phyloP scores from a whole-genome alignment of 2,888 invertebrate genomes.

The Flexamia atlantica region DNA sequence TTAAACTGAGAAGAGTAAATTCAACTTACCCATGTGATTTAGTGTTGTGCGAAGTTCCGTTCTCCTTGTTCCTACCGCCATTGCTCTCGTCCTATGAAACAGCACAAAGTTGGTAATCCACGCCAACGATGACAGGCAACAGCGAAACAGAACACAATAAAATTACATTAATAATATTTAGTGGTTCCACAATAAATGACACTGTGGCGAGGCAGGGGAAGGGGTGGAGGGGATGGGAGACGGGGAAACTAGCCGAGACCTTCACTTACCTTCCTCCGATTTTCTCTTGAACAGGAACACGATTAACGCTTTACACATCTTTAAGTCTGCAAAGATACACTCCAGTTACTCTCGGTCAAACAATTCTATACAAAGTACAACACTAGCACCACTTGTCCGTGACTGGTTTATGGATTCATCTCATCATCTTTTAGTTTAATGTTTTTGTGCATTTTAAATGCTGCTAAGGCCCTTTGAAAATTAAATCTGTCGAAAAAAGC shows the following conservation, averaged over 20 bases:
- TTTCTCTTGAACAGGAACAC: conserved; percentile 40
- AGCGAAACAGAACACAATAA: conserved; percentile 69
- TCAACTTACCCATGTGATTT: conserved; percentile 78
- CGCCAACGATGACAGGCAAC: conserved; percentile 73
- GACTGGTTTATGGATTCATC: not conserved
- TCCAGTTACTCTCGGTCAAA: conserved; percentile 67
- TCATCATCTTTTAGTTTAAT: no score
- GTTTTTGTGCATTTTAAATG: no score
- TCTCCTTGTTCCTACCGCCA: conserved; percentile 74
- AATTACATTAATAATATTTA: conserved; percentile 66
- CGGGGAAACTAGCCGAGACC: conserved; percentile 33
- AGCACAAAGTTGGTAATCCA: conserved; percentile 70
- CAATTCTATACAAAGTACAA: conserved; percentile 12
- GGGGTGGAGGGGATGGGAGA: conserved; percentile 71
- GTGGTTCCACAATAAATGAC: conserved; percentile 42
- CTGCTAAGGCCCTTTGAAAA: no score
- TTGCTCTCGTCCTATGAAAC: conserved; percentile 76
- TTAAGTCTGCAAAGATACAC: conserved; percentile 72
- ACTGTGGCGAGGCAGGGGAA: conserved; percentile 70
- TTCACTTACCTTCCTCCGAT: conserved; percentile 56
- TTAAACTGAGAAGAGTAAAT: not conserved
- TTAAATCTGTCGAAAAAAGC: no score
- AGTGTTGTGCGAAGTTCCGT: conserved; percentile 74
- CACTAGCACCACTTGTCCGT: not conserved
- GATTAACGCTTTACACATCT: conserved; percentile 58